phyloP scores from a whole-genome alignment of 2,888 invertebrate genomes.

The Philhelius pedissequus region DNA sequence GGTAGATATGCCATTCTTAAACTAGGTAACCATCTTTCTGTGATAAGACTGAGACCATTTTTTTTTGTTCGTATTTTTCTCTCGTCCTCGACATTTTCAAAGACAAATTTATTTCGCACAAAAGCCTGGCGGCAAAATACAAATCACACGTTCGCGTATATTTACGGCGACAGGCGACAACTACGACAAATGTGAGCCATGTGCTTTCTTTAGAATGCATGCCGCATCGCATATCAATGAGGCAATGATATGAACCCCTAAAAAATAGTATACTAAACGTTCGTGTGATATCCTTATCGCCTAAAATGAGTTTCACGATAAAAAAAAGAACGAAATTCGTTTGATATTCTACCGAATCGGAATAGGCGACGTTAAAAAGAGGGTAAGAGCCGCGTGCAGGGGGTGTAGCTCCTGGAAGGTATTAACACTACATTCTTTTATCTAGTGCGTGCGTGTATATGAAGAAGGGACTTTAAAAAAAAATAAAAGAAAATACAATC shows the following conservation, averaged over 20 bases:
- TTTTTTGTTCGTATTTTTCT: constrained; percentile 2
- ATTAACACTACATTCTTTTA: constrained; percentile 59
- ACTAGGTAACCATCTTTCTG: constrained; percentile 22
- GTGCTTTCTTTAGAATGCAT: constrained; percentile 51
- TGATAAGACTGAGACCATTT: constrained; percentile 32
- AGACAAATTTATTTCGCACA: constrained; percentile 37
- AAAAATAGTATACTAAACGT: neutral
- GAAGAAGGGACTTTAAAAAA: constrained; percentile 1
- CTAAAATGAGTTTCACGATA: constrained; percentile 41
- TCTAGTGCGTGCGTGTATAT: constrained; percentile 40
- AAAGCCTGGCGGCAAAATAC: constrained; percentile 58
- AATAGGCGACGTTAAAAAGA: constrained; percentile 57
- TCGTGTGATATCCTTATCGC: constrained; percentile 62
- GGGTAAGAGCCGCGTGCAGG: neutral
- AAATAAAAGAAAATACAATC: neutral
- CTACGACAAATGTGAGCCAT: constrained; percentile 67
- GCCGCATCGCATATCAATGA: constrained; percentile 63
- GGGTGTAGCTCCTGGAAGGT: constrained; percentile 39
- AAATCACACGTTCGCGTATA: constrained; percentile 65
- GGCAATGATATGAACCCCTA: neutral
- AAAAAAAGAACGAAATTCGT: constrained; percentile 15
- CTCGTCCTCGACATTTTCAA: neutral
- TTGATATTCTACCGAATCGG: constrained; percentile 58
- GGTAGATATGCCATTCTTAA: constrained; percentile 14
- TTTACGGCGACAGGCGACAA: constrained; percentile 64